These are phyloP conservation scores for Paraescarpia echinospica DNA, from an alignment of 1,140 invertebrate species.

Conservation along the genomic window DNA sequence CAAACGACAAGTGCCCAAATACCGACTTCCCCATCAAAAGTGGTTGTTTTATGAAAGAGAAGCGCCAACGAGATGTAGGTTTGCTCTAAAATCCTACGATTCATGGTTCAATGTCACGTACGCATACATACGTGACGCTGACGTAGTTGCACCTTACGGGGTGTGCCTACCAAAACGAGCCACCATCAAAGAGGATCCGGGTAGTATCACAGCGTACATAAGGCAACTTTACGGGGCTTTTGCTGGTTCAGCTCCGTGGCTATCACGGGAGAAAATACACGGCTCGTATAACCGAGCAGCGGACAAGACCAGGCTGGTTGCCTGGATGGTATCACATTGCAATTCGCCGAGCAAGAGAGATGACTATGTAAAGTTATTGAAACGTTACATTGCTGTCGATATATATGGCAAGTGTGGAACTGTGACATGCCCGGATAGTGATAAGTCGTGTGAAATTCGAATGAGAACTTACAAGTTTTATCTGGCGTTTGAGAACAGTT, in stretches of 20 bases:
- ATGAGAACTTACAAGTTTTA: constrained; percentile 94
- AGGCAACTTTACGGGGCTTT: background rate
- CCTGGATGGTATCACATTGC: constrained; percentile 64
- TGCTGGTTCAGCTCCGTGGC: background rate
- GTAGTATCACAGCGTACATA: background rate
- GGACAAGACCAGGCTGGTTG: constrained; percentile 55
- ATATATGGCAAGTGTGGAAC: constrained; percentile 69
- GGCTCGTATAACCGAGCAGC: background rate
- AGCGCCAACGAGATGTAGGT: background rate
- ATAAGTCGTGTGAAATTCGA: constrained; percentile 87
- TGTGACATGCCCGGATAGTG: constrained; percentile 66
- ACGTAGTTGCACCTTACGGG: background rate
- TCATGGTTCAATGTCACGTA: constrained; percentile 15
- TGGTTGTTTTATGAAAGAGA: constrained; percentile 10
- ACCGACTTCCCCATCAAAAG: background rate
- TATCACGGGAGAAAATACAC: background rate
- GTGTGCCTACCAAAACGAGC: background rate
- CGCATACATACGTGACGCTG: constrained; percentile 12
- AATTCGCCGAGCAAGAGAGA: constrained; percentile 60
- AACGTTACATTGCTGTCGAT: constrained; percentile 65
- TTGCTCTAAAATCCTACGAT: constrained; percentile 10
- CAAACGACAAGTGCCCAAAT: background rate
- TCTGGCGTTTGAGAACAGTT: constrained; percentile 75
- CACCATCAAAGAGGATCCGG: background rate
- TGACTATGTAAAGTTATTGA: constrained; percentile 62